Conservation (phyloP, 2,113 vertebrate species). For the Cebidichthys violaceus region DNA sequence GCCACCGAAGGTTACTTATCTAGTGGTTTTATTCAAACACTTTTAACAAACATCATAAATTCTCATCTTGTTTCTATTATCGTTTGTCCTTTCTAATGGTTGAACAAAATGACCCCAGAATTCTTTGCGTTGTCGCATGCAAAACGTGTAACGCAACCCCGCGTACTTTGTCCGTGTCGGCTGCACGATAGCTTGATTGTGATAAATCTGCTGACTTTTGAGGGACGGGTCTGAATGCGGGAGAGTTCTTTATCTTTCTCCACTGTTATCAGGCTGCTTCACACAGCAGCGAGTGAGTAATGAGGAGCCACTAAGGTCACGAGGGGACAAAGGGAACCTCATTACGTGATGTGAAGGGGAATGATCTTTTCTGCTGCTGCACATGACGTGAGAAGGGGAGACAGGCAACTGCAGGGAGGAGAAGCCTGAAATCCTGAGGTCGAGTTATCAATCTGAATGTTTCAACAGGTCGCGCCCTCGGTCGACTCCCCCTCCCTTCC, state of each 20-base stretch:
- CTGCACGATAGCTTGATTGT: conserved; percentile 12
- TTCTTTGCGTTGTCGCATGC: conserved; percentile 27
- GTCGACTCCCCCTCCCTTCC: background rate
- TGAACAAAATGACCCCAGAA: background rate
- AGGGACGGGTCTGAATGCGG: conserved; percentile 25
- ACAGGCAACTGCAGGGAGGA: conserved; percentile 63
- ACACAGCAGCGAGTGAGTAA: conserved; percentile 36
- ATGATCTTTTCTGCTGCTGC: conserved; percentile 52
- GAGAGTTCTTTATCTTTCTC: conserved; percentile 2
- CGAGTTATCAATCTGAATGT: conserved; percentile 53
- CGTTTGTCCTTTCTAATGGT: conserved; percentile 26
- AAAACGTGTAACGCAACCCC: conserved; percentile 10
- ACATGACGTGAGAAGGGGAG: conserved; percentile 77
- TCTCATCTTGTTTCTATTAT: conserved; percentile 39
- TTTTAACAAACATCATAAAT: conserved; percentile 29
- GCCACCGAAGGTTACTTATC: conserved; percentile 25
- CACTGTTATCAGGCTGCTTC: conserved; percentile 28
- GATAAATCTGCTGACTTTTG: conserved; percentile 30
- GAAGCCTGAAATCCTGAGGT: conserved; percentile 64
- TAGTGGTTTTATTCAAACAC: conserved; percentile 29
- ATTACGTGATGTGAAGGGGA: conserved; percentile 55
- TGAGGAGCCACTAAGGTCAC: conserved; percentile 47
- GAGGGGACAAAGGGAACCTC: conserved; percentile 29
- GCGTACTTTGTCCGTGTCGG: background rate
- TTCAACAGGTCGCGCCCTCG: conserved; percentile 51